A percentile compares a stretch with the other conserved stretches of the same genome.
phyloP scores from a whole-genome alignment of 2,113 vertebrate species.

The Percina caprodes region DNA sequence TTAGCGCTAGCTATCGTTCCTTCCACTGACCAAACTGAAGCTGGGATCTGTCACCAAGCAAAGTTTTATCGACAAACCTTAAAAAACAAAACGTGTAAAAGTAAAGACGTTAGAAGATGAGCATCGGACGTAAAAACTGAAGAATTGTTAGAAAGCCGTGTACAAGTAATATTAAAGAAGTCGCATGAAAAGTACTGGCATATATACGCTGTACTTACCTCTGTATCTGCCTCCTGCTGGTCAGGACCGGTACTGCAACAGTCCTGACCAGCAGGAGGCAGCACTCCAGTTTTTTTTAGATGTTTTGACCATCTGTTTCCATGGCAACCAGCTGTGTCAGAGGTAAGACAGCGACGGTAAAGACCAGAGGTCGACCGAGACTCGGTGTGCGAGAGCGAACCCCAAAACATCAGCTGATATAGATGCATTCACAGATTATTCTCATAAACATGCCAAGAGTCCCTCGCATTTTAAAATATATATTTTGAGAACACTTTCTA shows the following conservation, averaged over 20 bases:
- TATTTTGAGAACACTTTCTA: too few species aligned
- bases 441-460: conserved; percentile 20
- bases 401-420: not conserved
- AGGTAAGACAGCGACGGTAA: not conserved
- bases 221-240: not conserved
- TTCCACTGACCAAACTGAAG: not conserved
- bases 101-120: not conserved
- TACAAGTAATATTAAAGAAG: too few species aligned
- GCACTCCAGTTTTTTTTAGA: not conserved
- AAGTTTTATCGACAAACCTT: not conserved
- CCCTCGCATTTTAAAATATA: too few species aligned
- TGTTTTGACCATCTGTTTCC: conserved; percentile 43
- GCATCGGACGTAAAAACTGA: not conserved
- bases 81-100: not conserved
- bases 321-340: not conserved
- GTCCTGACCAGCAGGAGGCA: not conserved
- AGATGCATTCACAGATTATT: not conserved
- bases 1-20: not conserved
- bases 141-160: not conserved
- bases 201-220: not conserved
- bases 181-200: not conserved
- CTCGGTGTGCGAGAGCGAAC: not conserved
- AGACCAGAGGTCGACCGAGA: conserved; percentile 8
- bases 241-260: not conserved
- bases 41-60: not conserved